phyloP scores from a whole-genome alignment of 2,888 invertebrate species.

The Morpho achilles region DNA sequence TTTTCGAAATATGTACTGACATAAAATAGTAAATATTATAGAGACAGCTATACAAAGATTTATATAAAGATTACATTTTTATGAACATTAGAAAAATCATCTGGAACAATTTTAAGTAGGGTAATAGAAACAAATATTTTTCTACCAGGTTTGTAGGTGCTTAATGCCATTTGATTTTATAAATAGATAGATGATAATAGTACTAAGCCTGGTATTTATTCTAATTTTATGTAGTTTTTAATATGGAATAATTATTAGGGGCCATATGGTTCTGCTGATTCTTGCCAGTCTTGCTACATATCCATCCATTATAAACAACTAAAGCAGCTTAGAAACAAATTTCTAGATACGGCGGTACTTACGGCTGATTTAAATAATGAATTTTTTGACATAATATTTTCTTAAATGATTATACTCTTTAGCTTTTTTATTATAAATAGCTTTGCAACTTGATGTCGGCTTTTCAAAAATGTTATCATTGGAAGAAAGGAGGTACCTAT shows the following conservation, averaged over 20 bases:
- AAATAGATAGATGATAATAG: constrained; percentile 62
- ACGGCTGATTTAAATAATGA: constrained; percentile 55
- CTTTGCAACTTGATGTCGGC: constrained; percentile 75
- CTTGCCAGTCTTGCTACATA: constrained; percentile 70
- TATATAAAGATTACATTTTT: constrained; percentile 47
- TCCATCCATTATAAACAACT: constrained; percentile 71
- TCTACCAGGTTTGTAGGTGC: constrained; percentile 68
- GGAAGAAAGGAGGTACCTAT: constrained; percentile 75
- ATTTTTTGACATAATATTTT: no score
- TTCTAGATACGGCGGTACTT: constrained; percentile 57
- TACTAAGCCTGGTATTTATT: constrained; percentile 57
- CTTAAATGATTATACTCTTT: constrained; percentile 52
- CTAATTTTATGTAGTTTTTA: constrained; percentile 65
- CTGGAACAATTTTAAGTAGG: constrained; percentile 70
- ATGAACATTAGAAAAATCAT: constrained; percentile 49
- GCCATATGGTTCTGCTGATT: constrained; percentile 52
- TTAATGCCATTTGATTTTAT: constrained; percentile 60
- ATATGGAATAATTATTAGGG: constrained; percentile 45
- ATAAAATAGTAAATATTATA: constrained; percentile 58
- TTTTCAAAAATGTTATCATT: constrained; percentile 74
- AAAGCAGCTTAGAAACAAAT: constrained; percentile 53
- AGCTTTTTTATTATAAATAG: constrained; percentile 67
- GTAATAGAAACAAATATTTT: constrained; percentile 67
- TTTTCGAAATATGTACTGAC: constrained; percentile 69
- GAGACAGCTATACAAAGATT: constrained; percentile 48